phyloP scores from a whole-genome alignment of 53 echinoderm and acorn worm species.

The Arbacia lixula region DNA sequence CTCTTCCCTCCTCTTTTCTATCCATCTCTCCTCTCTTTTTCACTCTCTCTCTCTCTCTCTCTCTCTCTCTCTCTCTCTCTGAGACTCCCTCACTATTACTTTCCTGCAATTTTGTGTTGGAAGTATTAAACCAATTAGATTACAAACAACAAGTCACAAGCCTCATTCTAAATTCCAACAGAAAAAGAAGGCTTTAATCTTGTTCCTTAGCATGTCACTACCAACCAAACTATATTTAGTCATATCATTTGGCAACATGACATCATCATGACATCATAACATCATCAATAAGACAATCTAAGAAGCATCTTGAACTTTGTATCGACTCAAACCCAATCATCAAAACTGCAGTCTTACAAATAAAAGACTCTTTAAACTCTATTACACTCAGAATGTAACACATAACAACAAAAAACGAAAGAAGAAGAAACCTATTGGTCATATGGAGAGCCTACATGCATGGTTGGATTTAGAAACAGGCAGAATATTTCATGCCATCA shows the following conservation, averaged over 20 bases:
- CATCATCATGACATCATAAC: too few species aligned
- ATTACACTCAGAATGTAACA: neutral
- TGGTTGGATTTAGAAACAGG: too few species aligned
- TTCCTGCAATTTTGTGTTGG: neutral
- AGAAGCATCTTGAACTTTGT: slow-evolving; percentile 22
- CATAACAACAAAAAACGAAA: neutral
- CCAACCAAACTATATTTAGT: neutral
- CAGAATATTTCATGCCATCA: too few species aligned
- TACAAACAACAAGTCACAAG: neutral
- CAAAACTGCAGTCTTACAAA: too few species aligned
- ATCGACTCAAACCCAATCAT: too few species aligned
- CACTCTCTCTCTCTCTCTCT: neutral
- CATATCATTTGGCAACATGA: slow-evolving; percentile 17
- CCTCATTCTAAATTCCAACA: slow-evolving; percentile 13
- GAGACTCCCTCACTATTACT: neutral
- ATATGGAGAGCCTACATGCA: too few species aligned
- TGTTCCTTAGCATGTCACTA: neutral
- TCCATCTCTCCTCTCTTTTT: too few species aligned
- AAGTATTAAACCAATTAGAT: too few species aligned
- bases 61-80: neutral
- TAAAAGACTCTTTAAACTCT: too few species aligned
- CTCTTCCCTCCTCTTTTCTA: neutral
- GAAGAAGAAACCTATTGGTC: neutral
- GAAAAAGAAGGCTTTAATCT: slow-evolving; percentile 38
- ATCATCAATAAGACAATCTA: neutral